Evolutionary conservation across 2,888 invertebrate genomes (phyloP).

Genomic region (Drosophila bunnanda): DNA sequence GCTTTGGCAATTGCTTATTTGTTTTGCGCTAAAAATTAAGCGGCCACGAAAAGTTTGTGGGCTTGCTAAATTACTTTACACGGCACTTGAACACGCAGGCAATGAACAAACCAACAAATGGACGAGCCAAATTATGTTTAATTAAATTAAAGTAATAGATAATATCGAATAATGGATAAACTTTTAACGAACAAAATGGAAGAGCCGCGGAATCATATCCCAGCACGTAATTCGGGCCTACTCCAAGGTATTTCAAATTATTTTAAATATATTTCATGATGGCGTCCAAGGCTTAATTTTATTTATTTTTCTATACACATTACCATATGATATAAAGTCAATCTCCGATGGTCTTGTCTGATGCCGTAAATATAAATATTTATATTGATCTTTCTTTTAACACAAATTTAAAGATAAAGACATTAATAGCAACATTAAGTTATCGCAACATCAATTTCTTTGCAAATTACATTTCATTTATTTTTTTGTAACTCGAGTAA

Average conservation of each 20-base stretch:
- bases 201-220: background rate
- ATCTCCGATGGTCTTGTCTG: no score
- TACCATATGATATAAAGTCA: no score
- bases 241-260: background rate
- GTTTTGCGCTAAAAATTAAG: slow-evolving; percentile 74
- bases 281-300: background rate
- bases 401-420: background rate
- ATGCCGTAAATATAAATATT: background rate
- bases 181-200: background rate
- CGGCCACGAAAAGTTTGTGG: slow-evolving; percentile 54
- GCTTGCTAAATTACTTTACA: slow-evolving; percentile 72
- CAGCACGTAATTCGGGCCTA: background rate
- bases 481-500: background rate
- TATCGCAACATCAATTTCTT: background rate
- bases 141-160: slow-evolving; percentile 66
- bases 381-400: background rate
- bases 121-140: slow-evolving; percentile 52
- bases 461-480: no score
- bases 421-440: background rate
- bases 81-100: slow-evolving; percentile 79
- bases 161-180: slow-evolving; percentile 16
- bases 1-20: slow-evolving; percentile 69
- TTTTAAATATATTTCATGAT: background rate
- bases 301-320: no score
- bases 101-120: slow-evolving; percentile 47